A percentile compares a stretch with the other conserved stretches of the same genome.
These are phyloP conservation scores for Salvelinus fontinalis DNA, from an alignment of 2,113 vertebrate species.

Conservation along the genomic window DNA sequence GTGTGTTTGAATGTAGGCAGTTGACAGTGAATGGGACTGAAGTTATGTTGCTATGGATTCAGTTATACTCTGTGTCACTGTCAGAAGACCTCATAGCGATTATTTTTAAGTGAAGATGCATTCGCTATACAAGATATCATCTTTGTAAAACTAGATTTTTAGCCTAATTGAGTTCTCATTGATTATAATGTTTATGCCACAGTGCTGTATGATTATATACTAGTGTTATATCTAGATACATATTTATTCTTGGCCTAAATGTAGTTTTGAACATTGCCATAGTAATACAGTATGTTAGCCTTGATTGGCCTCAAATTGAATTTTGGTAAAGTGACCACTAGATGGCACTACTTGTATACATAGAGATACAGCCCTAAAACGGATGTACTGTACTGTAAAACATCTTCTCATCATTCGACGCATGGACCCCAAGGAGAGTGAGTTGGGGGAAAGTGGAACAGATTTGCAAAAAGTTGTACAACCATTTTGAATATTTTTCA, in stretches of 20 bases:
- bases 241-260: background rate
- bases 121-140: background rate
- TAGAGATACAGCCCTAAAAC: too few relatives aligned
- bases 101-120: background rate
- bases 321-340: conserved; percentile 17
- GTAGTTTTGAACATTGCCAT: background rate
- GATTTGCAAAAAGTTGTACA: too few relatives aligned
- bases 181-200: background rate
- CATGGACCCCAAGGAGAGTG: too few relatives aligned
- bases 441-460: too few relatives aligned
- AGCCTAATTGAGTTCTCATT: background rate
- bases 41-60: conserved; percentile 30
- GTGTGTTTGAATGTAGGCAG: background rate
- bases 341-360: conserved; percentile 7
- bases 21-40: conserved; percentile 19
- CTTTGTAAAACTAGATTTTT: background rate
- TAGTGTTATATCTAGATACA: background rate
- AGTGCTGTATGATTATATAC: background rate
- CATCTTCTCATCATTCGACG: too few relatives aligned
- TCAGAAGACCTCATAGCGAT: conserved; percentile 10
- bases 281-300: background rate
- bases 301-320: conserved; percentile 13
- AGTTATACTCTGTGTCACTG: background rate
- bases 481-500: too few relatives aligned
- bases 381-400: too few relatives aligned